Conservation (phyloP, 2,888 invertebrate genomes). For the Marasmarcha lunaedactyla region DNA sequence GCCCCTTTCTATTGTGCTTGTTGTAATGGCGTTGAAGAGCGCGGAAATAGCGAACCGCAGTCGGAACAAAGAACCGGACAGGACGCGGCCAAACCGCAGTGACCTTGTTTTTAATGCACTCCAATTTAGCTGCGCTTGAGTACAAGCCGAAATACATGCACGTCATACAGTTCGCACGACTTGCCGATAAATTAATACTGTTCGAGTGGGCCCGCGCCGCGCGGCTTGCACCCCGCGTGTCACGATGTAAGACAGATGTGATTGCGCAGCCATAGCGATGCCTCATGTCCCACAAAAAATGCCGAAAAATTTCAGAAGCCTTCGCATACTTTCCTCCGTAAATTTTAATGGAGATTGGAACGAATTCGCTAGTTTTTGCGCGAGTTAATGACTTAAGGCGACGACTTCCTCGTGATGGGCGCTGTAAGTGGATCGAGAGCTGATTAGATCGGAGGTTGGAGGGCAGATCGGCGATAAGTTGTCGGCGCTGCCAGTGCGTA, state of each 20-base stretch:
- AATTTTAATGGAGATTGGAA: background rate
- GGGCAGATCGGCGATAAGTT: constrained; percentile 63
- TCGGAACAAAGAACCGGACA: constrained; percentile 35
- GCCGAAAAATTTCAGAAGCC: no score
- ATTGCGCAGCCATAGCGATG: constrained; percentile 8
- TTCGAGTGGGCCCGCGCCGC: constrained; percentile 35
- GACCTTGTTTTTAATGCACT: constrained; percentile 68
- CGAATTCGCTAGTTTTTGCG: background rate
- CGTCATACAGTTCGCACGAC: constrained; percentile 62
- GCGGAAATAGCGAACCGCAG: constrained; percentile 28
- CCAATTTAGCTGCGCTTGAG: constrained; percentile 46
- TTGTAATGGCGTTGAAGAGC: background rate
- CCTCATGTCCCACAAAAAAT: background rate
- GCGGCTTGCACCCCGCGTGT: constrained; percentile 36
- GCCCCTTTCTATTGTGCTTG: background rate
- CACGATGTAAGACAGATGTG: constrained; percentile 24
- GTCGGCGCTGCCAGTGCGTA: constrained; percentile 61
- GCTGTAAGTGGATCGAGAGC: constrained; percentile 49
- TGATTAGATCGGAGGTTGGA: constrained; percentile 66
- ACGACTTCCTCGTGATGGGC: background rate
- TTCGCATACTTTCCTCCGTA: background rate
- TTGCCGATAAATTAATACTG: constrained; percentile 58
- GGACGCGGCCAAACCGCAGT: constrained; percentile 32
- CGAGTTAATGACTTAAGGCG: background rate
- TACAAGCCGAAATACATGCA: constrained; percentile 49